Conservation (phyloP, 2,113 vertebrate genomes). For the Oreotrochilus melanogaster region DNA sequence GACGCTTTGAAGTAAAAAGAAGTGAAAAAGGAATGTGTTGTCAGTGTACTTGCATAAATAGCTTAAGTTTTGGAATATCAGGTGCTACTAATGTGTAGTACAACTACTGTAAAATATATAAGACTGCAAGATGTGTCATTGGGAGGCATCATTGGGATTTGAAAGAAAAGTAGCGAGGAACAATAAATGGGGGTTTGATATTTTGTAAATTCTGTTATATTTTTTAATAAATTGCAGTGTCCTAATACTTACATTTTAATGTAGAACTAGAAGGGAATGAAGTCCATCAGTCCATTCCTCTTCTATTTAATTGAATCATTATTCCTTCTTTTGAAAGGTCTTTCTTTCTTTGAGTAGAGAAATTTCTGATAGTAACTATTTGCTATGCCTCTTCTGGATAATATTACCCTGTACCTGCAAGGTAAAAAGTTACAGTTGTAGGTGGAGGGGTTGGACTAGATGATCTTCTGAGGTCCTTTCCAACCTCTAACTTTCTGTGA, state of each 20-base stretch:
- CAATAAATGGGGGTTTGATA: not conserved
- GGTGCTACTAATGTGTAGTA: not conserved
- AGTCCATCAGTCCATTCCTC: not conserved
- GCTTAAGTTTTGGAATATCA: not conserved
- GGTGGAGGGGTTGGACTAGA: no score
- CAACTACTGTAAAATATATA: not conserved
- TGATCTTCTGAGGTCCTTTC: no score
- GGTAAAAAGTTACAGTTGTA: not conserved
- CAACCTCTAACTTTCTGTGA: no score
- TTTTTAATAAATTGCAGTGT: not conserved
- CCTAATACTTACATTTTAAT: not conserved
- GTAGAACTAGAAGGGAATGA: not conserved
- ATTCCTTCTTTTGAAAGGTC: not conserved
- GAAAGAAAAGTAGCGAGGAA: not conserved
- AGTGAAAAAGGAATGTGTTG: not conserved
- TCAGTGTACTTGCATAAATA: not conserved
- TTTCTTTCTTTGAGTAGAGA: not conserved
- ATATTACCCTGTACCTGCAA: not conserved
- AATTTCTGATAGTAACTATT: not conserved
- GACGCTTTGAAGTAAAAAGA: not conserved
- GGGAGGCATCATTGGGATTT: not conserved
- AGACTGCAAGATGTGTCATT: not conserved
- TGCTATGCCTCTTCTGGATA: not conserved
- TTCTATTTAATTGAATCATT: not conserved
- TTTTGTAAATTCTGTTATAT: not conserved